Conservation (phyloP, 2,888 invertebrate species). For the Cosmia pyralina region DNA sequence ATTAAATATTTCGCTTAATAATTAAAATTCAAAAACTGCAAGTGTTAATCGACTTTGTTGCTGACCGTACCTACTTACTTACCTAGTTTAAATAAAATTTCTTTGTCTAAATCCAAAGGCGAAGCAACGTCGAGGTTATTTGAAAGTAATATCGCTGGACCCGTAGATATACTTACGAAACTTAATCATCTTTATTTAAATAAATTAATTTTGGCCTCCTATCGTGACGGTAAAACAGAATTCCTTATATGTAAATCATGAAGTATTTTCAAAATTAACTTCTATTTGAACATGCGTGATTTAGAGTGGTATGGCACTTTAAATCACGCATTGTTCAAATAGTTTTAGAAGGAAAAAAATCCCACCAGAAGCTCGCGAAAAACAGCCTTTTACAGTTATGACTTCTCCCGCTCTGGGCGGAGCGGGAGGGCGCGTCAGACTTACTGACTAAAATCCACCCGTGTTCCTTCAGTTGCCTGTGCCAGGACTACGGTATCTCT, state of each 20-base stretch:
- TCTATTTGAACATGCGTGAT: not conserved
- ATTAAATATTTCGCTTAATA: no score
- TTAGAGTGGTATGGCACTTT: no score
- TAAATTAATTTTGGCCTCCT: not conserved
- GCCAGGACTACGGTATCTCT: no score
- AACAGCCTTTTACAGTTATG: not conserved
- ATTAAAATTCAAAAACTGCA: no score
- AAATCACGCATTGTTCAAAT: no score
- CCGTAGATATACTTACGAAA: not conserved
- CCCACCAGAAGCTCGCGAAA: not conserved
- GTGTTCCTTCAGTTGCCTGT: no score
- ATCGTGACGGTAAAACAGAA: not conserved
- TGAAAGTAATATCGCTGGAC: slow-evolving; percentile 1
- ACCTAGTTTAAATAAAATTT: not conserved
- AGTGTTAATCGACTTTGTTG: no score
- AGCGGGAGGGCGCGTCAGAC: no score
- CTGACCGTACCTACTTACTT: no score
- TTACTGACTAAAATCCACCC: no score
- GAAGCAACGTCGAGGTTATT: not conserved
- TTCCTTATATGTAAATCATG: not conserved
- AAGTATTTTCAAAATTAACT: not conserved
- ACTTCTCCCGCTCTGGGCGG: no score
- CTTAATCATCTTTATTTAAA: not conserved
- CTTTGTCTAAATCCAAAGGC: not conserved
- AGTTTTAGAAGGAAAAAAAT: not conserved